Base-by-base conservation (phyloP, 2,888 invertebrate genomes). In the Drosophila recens region DNA sequence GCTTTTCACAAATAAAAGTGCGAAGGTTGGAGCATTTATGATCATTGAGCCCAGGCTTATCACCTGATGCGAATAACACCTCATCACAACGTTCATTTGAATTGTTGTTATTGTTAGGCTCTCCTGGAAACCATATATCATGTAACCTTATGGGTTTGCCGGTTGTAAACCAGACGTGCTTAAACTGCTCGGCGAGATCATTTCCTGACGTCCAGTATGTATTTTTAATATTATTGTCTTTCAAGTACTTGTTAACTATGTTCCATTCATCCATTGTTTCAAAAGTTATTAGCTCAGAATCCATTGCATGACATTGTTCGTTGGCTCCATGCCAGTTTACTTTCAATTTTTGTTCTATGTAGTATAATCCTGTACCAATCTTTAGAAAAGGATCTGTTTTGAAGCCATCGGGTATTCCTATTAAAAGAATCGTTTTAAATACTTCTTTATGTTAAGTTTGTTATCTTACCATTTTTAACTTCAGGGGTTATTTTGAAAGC, bases 81-180 rank as follows among this genome's bases (percentile, higher is more conserved):
- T 11, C 34, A 11, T 43, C 33, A 43, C 54, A 54, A 30, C 42
- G 42, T 13, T 54, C 42, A 42, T 42, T 42, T 8, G 2, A 10
- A 15, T 42, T 27, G 2, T 42, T 27, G 1, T 17, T 0, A 20
- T 54, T 54, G 27, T 54, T 54, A 1, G 54, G 42, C 17, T 54
- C 54, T 17, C 30, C 54, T 15, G 53, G 11, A 1, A 11, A 11
- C 30, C 53, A 54, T 17, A 42, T 54, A 11, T 51, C 51, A 20
- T 6, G 4, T 23, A 53, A 6, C 1, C 3, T 15, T 6, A 54
- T 42, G 3, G 27, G 42, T 42, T 17, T 11, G 11, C 53, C 40
- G 13, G 15, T 51, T 6, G 20, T 8, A 11, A 36, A 9, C 51
- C 51, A 51, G 1, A 36, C 20, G 13, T 36, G n/a, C 2, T 9